A percentile compares a stretch with the other conserved stretches of the same genome.
These are phyloP conservation scores for Menura novaehollandiae DNA, from an alignment of 2,113 vertebrate genomes.

Conservation along the genomic window DNA sequence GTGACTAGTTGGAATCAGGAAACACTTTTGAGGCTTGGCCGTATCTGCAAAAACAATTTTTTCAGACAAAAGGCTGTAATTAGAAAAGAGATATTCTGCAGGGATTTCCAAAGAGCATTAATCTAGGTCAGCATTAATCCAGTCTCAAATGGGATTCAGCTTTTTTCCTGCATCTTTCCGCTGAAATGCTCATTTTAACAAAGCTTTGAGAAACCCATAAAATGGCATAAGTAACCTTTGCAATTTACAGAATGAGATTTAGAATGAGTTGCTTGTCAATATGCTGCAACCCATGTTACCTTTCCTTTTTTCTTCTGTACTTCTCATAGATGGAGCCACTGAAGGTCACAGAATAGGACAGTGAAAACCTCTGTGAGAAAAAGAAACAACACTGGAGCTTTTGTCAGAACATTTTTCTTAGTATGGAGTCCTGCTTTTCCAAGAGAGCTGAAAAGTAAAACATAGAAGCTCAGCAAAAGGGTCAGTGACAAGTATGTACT, in stretches of 20 bases:
- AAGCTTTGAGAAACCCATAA: not conserved
- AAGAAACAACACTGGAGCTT: not conserved
- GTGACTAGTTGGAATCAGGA: not conserved
- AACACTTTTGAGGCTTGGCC: not conserved
- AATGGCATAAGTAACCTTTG: not conserved
- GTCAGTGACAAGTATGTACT: not conserved
- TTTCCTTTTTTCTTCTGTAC: not conserved
- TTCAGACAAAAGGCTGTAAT: not conserved
- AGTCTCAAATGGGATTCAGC: not conserved
- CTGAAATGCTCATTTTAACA: not conserved
- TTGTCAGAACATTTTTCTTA: not conserved
- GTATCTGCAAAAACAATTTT: not conserved
- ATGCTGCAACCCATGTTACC: not conserved
- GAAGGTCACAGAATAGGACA: not conserved
- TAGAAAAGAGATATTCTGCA: not conserved
- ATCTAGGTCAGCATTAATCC: constrained; percentile 7
- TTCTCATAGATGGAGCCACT: not conserved
- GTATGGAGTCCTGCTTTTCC: not conserved
- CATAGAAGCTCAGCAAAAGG: not conserved
- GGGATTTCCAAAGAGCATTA: constrained; percentile 19
- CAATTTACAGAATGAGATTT: not conserved
- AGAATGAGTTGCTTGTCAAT: not conserved
- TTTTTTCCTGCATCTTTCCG: not conserved
- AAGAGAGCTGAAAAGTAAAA: not conserved
- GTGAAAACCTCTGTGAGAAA: not conserved